phyloP scores from a whole-genome alignment of 1,140 invertebrate species.

The Eriocheir sinensis region DNA sequence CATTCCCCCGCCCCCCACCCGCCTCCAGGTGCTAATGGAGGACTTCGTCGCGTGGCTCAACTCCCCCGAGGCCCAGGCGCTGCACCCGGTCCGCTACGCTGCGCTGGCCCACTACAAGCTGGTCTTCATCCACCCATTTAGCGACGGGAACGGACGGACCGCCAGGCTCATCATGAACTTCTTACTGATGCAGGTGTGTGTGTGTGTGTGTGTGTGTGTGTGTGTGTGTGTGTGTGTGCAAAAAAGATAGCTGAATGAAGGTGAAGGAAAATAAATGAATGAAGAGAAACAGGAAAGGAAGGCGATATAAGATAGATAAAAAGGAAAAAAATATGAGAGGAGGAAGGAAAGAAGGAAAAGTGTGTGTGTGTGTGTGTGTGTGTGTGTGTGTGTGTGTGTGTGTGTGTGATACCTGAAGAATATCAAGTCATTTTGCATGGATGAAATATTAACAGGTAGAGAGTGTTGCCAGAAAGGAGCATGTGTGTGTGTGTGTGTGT shows the following conservation, averaged over 20 bases:
- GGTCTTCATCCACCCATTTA: constrained; percentile 96
- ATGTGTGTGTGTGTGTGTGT: neutral
- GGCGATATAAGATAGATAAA: too few relatives aligned
- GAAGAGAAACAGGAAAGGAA: too few relatives aligned
- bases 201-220: too few relatives aligned
- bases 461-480: neutral
- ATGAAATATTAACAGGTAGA: neutral
- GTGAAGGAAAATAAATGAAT: too few relatives aligned
- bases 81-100: constrained; percentile 96
- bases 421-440: neutral
- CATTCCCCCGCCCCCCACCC: constrained; percentile 91
- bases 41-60: constrained; percentile 93
- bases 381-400: too few relatives aligned
- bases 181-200: constrained; percentile 91
- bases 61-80: constrained; percentile 85
- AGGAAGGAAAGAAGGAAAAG: too few relatives aligned
- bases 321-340: too few relatives aligned
- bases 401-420: too few relatives aligned
- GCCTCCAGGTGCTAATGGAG: constrained; percentile 91
- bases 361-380: too few relatives aligned
- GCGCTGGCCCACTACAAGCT: constrained; percentile 98
- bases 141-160: constrained; percentile 97
- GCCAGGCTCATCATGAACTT: constrained; percentile 97
- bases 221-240: too few relatives aligned
- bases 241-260: too few relatives aligned